Evolutionary conservation across 2,113 vertebrate species (phyloP).

Genomic region (Chaenocephalus aceratus): DNA sequence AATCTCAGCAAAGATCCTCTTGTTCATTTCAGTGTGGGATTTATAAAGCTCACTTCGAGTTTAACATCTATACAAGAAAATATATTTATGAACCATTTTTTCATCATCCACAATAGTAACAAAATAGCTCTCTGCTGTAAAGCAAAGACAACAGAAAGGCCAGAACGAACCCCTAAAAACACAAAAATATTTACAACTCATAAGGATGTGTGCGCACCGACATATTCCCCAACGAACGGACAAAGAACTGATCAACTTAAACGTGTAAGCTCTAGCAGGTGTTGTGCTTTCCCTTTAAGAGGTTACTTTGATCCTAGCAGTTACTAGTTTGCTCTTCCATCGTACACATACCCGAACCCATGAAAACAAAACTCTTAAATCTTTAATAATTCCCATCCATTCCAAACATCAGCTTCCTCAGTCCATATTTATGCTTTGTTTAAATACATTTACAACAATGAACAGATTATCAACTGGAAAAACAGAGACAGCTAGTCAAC

Average conservation of each 20-base stretch:
- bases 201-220: conserved; percentile 41
- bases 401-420: conserved; percentile 19
- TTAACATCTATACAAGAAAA: conserved; percentile 57
- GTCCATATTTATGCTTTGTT: conserved; percentile 24
- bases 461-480: conserved; percentile 29
- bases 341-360: conserved; percentile 20
- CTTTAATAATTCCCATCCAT: background rate
- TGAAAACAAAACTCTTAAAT: conserved; percentile 9
- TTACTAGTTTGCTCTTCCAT: background rate
- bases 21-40: conserved; percentile 65
- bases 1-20: conserved; percentile 32
- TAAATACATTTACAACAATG: conserved; percentile 35
- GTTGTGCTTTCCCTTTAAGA: conserved; percentile 25
- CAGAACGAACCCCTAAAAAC: conserved; percentile 32
- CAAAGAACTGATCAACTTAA: conserved; percentile 47
- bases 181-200: conserved; percentile 73
- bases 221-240: conserved; percentile 30
- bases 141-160: conserved; percentile 43
- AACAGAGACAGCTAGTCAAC: conserved; percentile 10
- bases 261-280: conserved; percentile 25
- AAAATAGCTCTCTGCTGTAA: conserved; percentile 31
- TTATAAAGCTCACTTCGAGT: conserved; percentile 57
- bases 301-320: conserved; percentile 27
- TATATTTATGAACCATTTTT: conserved; percentile 46
- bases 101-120: conserved; percentile 44